Evolutionary conservation across 1,140 invertebrate genomes (phyloP), one percentile per base, ranked within the genome.

Genomic region (Popillia japonica): DNA sequence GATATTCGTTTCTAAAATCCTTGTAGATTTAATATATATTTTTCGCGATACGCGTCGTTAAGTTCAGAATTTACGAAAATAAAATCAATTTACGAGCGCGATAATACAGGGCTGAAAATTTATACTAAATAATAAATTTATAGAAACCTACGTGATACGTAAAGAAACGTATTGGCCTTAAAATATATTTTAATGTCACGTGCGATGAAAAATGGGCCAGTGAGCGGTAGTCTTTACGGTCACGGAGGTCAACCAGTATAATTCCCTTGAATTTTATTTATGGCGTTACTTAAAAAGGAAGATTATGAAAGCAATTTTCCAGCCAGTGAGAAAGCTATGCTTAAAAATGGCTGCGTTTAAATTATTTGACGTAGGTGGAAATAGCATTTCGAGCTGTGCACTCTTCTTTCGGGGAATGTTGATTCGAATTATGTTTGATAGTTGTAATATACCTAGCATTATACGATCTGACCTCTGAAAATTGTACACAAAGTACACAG

Each of bases 231-330:
- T 22, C 61, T 17, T 68, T 34, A 20, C 61, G 61, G 61, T 68
- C 61, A 34, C 22, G 27, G 27, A 68, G 61, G 61, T 23, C 61
- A 34, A 27, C 61, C 61, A 20, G 27, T 14, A 68, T 68, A 68
- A 68, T 68, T 68, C 61, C 61, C 61, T 22, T 68, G 27, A 22
- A 68, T 68, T 68, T 68, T 68, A 68, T 68, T 68, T 68, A 68
- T 68, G 61, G 61, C 61, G 22, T 9, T 22, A 68, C 61, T 68
- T 68, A 68, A 68, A 68, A 22, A 68, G 6, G 61, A 68, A 27
- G 61, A 68, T 68, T 68, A 68, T 27, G 20, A 68, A 68, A n/a
- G 61, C 61, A 68, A 55, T 55, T 55, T 55, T 55, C 17, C 14
- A n/a, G 48, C 6, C n/a, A 6, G 11, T 55, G 48, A n/a, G 48